phyloP scores from a whole-genome alignment of 2,113 vertebrate genomes.

The Alosa alosa region DNA sequence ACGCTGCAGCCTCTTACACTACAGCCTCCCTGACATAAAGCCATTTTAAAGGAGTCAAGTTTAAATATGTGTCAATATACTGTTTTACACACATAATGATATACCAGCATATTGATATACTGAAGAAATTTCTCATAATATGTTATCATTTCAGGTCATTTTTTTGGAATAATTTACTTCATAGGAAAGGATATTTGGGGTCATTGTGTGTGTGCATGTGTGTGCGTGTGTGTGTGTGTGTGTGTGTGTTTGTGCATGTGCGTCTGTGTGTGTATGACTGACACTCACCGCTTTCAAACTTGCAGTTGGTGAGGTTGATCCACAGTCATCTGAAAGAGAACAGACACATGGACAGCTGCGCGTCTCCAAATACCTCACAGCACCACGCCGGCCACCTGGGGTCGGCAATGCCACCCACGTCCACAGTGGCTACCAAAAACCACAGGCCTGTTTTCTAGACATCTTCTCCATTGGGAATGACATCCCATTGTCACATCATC shows the following conservation, averaged over 20 bases:
- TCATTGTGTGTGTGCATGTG: not conserved
- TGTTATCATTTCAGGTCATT: not conserved
- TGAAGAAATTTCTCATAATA: not conserved
- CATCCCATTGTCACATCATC: not conserved
- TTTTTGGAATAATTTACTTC: not conserved
- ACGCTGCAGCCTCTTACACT: too few species aligned
- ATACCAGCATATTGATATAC: not conserved
- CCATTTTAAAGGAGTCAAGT: not conserved
- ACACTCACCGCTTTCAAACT: slow-evolving; percentile 67
- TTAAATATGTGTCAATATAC: not conserved
- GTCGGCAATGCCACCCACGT: not conserved
- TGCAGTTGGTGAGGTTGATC: slow-evolving; percentile 68
- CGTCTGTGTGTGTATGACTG: not conserved
- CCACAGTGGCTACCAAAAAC: not conserved
- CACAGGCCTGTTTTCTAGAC: not conserved
- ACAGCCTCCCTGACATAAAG: not conserved
- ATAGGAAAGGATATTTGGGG: not conserved
- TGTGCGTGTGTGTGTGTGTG: not conserved
- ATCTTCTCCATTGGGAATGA: not conserved
- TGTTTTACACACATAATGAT: not conserved
- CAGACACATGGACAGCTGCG: slow-evolving; percentile 55
- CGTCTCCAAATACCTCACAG: not conserved
- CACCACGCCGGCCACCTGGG: not conserved
- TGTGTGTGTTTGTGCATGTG: not conserved
- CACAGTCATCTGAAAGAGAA: slow-evolving; percentile 72